Evolutionary conservation across 2,113 vertebrate genomes (phyloP), one percentile per base, ranked within the genome.

Genomic region (Aythya baeri): DNA sequence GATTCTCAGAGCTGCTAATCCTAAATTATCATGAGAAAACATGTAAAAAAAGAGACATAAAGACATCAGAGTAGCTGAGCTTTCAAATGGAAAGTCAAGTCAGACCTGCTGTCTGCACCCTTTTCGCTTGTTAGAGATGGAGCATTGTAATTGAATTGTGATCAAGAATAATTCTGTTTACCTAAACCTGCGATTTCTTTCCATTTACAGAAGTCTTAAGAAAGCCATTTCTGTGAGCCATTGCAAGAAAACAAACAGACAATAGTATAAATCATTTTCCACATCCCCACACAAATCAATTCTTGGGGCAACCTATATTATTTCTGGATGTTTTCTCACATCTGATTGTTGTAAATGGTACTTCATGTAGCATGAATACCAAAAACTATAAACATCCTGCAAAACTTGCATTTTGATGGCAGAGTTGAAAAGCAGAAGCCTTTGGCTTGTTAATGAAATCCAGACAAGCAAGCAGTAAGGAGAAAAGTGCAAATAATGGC

Each of bases 1-100:
- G 92, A 89, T 96, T 89, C 77, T 93, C 92, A 86, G 92, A 95
- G 91, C 93, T 94, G 80, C 83, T 98, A 97, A 97, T 97, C 97
- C 95, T 81, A 89, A 97, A 96, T 97, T 94, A 94, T 94, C 88
- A 72, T 88, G 91, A 94, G 95, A 94, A 94, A 96, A 77, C 80
- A 79, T 32, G 27, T 88, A 2, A 78, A 52, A 67, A 67, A 91
- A 80, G 50, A 71, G 62, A 54, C 78, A 87, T 77, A 89, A 72
- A 91, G 72, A 32, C 57, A 90, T 92, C 55, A 20, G 59, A 27
- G 41, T 52, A 55, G 58, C 77, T 43, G 54, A 84, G 74, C 49
- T 55, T 94, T 79, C 78, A 88, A 38, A 62, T 62, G 22, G 34
- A 86, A 81, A 78, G 57, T 67, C 29, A 49, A 72, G 52, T 71